Evolutionary conservation across 1,140 invertebrate species (phyloP).

Genomic region (Contarinia nasturtii): DNA sequence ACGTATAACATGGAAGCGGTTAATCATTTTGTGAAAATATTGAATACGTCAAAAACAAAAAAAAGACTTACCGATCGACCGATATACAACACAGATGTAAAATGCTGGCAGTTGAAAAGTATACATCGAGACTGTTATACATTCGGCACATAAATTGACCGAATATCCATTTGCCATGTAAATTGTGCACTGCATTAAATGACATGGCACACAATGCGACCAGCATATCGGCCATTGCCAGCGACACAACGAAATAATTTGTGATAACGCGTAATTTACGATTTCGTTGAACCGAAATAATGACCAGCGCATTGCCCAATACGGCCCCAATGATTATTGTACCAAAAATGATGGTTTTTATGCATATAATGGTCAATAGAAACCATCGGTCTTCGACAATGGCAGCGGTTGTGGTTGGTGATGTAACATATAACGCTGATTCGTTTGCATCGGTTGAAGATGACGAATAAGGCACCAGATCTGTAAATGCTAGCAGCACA

Average conservation of each 20-base stretch:
- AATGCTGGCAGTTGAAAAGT: constrained; percentile 52
- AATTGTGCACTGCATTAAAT: constrained; percentile 77
- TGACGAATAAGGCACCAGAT: background rate
- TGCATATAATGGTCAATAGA: constrained; percentile 32
- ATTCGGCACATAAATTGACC: constrained; percentile 84
- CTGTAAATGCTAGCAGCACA: background rate
- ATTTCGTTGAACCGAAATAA: constrained; percentile 37
- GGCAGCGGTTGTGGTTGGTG: too few species aligned
- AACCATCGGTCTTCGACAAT: constrained; percentile 21
- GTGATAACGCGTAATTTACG: constrained; percentile 50
- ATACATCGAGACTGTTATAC: constrained; percentile 89
- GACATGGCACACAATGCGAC: constrained; percentile 85
- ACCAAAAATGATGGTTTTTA: constrained; percentile 57
- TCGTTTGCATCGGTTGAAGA: background rate
- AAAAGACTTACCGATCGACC: constrained; percentile 47
- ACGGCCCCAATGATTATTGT: constrained; percentile 72
- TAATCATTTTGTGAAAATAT: background rate
- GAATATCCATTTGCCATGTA: constrained; percentile 71
- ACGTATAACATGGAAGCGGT: background rate
- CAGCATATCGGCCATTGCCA: constrained; percentile 79
- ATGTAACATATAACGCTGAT: too few species aligned
- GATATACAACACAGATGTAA: constrained; percentile 82
- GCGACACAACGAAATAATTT: constrained; percentile 89
- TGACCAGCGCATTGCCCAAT: constrained; percentile 71
- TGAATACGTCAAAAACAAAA: background rate